phyloP scores from a whole-genome alignment of 2,888 invertebrate genomes.

The Steinernema scapterisci region DNA sequence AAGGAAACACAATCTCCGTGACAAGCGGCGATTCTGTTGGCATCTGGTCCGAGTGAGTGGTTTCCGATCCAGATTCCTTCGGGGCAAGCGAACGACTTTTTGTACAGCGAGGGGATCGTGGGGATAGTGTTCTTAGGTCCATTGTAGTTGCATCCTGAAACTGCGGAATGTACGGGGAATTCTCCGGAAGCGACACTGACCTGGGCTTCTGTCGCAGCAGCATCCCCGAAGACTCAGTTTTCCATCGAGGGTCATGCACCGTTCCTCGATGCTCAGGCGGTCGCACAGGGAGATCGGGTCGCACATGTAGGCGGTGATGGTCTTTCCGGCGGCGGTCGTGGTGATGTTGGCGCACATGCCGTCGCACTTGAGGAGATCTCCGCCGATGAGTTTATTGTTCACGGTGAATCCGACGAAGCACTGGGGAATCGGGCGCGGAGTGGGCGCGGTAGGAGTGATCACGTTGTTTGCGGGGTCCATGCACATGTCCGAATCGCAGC shows the following conservation, averaged over 20 bases:
- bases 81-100: conserved; percentile 28
- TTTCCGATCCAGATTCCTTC: conserved; percentile 34
- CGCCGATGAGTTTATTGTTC: conserved; percentile 10
- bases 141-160: neutral
- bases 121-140: neutral
- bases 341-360: conserved; percentile 34
- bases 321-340: neutral
- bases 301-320: conserved; percentile 33
- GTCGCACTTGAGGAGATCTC: conserved; percentile 16
- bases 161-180: too few relatives aligned
- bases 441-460: neutral
- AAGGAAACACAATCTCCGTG: conserved; percentile 20
- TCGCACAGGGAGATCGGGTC: conserved; percentile 26
- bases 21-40: conserved; percentile 15
- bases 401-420: conserved; percentile 34
- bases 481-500: conserved; percentile 22
- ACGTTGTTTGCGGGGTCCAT: conserved; percentile 2
- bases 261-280: neutral
- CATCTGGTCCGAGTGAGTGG: neutral
- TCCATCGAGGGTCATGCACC: neutral
- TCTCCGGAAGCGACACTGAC: too few relatives aligned
- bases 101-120: neutral
- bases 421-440: neutral
- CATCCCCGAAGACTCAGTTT: neutral
- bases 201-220: neutral